A percentile compares a stretch with the other conserved stretches of the same genome.
Conservation (phyloP, 2,113 vertebrate genomes). For the Callionymus lyra region DNA sequence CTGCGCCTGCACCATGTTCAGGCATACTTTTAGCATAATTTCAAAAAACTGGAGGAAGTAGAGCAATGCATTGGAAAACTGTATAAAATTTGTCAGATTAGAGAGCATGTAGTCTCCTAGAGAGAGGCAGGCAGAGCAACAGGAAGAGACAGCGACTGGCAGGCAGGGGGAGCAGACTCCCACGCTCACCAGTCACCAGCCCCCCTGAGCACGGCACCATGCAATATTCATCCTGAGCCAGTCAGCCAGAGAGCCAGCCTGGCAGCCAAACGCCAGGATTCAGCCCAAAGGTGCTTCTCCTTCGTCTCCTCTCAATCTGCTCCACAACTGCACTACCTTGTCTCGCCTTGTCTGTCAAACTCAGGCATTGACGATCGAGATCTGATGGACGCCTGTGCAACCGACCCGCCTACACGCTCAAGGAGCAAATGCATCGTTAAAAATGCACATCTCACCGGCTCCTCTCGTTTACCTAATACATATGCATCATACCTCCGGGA, state of each 20-base stretch:
- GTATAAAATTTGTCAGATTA: slow-evolving; percentile 6
- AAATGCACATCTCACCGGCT: slow-evolving; percentile 65
- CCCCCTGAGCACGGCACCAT: slow-evolving; percentile 47
- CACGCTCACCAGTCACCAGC: slow-evolving; percentile 41
- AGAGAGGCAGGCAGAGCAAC: slow-evolving; percentile 22
- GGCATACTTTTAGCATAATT: not conserved
- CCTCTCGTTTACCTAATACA: slow-evolving; percentile 65
- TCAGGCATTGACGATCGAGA: slow-evolving; percentile 51
- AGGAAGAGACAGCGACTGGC: slow-evolving; percentile 26
- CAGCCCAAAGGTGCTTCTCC: slow-evolving; percentile 52
- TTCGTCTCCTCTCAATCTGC: slow-evolving; percentile 49
- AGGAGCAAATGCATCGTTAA: slow-evolving; percentile 68
- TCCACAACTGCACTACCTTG: slow-evolving; percentile 41
- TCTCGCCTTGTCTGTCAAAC: slow-evolving; percentile 53
- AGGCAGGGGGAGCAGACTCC: slow-evolving; percentile 23
- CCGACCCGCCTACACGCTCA: slow-evolving; percentile 58
- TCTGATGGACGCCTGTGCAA: slow-evolving; percentile 37
- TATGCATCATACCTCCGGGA: slow-evolving; percentile 68
- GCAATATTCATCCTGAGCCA: slow-evolving; percentile 58
- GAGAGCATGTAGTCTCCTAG: slow-evolving; percentile 10
- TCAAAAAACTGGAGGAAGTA: not conserved
- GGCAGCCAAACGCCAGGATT: slow-evolving; percentile 52
- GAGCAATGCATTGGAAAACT: not conserved
- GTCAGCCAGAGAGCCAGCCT: slow-evolving; percentile 48
- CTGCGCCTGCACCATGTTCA: no score